Percentiles rank a stretch among this genome's conserved stretches.
Evolutionary conservation across 2,113 vertebrate genomes (phyloP).

Genomic region (Crotophaga sulcirostris): DNA sequence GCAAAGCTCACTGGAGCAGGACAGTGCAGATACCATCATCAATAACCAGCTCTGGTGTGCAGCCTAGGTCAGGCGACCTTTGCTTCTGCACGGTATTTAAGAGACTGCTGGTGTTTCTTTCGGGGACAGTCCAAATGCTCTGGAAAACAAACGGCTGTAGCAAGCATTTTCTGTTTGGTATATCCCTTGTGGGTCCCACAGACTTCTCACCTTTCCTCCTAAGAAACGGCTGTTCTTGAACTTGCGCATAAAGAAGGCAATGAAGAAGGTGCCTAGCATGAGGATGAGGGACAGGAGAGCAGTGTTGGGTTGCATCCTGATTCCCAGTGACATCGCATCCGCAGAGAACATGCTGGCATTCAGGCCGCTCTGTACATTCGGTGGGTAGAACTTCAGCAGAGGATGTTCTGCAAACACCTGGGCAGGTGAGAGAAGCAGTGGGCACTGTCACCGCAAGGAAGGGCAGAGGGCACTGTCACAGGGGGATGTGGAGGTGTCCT

Average conservation of each 20-base stretch:
- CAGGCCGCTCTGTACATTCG: conserved; percentile 24
- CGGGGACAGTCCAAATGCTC: rapidly evolving
- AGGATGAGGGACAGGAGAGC: conserved; percentile 95
- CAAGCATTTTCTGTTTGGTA: not conserved
- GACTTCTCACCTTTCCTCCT: conserved; percentile 88
- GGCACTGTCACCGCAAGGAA: not conserved
- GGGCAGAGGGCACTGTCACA: not conserved
- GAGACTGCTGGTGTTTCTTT: not conserved
- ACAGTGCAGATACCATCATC: not conserved
- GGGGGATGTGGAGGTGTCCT: not conserved
- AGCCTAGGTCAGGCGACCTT: not conserved
- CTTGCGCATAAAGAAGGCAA: conserved; percentile 96
- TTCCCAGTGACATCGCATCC: not conserved
- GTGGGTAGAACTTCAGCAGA: conserved; percentile 86
- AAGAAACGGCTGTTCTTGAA: conserved; percentile 97
- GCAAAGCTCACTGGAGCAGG: not conserved
- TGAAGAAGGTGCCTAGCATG: conserved; percentile 96
- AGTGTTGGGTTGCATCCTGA: conserved; percentile 93
- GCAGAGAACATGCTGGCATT: conserved; percentile 61
- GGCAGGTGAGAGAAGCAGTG: not conserved
- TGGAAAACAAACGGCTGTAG: not conserved
- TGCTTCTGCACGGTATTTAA: not conserved
- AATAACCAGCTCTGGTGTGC: not conserved
- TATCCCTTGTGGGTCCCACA: not conserved
- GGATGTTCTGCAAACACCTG: conserved; percentile 96